Evolutionary conservation across 2,888 invertebrate genomes (phyloP), one percentile per base, ranked within the genome.

Genomic region (Diogma glabrata): DNA sequence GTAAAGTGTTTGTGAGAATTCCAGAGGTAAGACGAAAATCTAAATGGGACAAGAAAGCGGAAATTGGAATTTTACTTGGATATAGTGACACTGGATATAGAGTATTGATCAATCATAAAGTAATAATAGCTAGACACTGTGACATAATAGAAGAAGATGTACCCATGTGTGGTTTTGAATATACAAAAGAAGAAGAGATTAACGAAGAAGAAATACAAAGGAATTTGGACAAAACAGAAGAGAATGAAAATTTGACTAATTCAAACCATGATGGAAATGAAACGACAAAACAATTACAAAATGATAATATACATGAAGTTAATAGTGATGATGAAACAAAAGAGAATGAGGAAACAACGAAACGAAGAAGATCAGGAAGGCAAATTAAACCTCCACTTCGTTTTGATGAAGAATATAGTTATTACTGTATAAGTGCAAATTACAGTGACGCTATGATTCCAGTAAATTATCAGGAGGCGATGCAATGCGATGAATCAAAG

Each of bases 391-490:
- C 53, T 53, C 50, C 56, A 51, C 23, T 22, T 50, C 51, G 53
- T 51, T 59, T 57, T 56, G 53, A 52, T 53, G 49, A 56, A 51
- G 52, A 55, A 54, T 59, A 56, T 57, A 60, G 58, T 1, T 61
- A 62, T 48, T 56, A 58, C 52, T 20, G 52, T 55, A 57, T 52
- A 60, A 50, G 46, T 63, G 58, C n/a, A n/a, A n/a, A n/a, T n/a
- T n/a, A n/a, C n/a, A n/a, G n/a, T n/a, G n/a, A n/a, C n/a, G n/a
- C n/a, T n/a, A n/a, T n/a, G n/a, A n/a, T n/a, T n/a, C n/a, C n/a
- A n/a, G n/a, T n/a, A n/a, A n/a, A n/a, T n/a, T n/a, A n/a, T 58
- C 54, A 63, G 50, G 60, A 61, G 56, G 61, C 62, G 51, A 59
- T 59, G 14, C 60, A 49, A 22, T 57, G 56, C 40, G 0, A 54